Base-by-base conservation (phyloP, 2,113 vertebrate species). In the Chloebia gouldiae region DNA sequence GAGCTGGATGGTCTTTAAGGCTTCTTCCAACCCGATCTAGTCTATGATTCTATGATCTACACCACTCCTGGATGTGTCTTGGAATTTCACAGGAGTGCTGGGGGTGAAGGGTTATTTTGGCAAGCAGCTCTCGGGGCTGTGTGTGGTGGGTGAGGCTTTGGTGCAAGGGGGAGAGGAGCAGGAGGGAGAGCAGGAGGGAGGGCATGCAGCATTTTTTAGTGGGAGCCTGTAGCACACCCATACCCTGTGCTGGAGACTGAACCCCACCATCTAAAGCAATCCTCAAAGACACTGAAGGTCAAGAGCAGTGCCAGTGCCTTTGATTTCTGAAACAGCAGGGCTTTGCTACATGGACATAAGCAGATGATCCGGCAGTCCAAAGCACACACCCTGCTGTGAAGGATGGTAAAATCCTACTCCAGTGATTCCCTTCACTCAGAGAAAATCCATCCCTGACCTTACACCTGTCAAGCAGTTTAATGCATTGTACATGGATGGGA, bases 361-460 rank as follows among this genome's bases (percentile, higher is more conserved):
- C 64, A 88, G 86, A 77, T 91, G 83, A 92, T 68, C 56, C 1
- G 7, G 22, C 68, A 83, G 72, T 4, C 76, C 47, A 60, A 75
- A 78, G 80, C 33, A 68, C 56, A 64, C 31, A 64, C 44, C 60
- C 86, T 71, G 11, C 72, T 64, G 72, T 51, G 60, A 37, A 78
- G 72, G 51, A 60, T 31, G 33, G 56, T 63, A 51, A 94, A 88
- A 95, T 17, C 51, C 60, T 56, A 37, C 44, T 86, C 28, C 31
- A 60, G 54, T 4, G 30, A 88, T 63, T 78, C n/a, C 30, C 49
- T 88, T 95, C 72, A 49, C 35, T 88, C 35, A 37, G 60, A 86
- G 80, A 94, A 91, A 92, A 95, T 88, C 76, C 76, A 33, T 73
- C 60, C 56, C 64, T 30, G 76, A 92, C 88, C 91, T 93, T 60